Base-by-base conservation (phyloP, 2,113 vertebrate species). In the Tachysurus fulvidraco region DNA sequence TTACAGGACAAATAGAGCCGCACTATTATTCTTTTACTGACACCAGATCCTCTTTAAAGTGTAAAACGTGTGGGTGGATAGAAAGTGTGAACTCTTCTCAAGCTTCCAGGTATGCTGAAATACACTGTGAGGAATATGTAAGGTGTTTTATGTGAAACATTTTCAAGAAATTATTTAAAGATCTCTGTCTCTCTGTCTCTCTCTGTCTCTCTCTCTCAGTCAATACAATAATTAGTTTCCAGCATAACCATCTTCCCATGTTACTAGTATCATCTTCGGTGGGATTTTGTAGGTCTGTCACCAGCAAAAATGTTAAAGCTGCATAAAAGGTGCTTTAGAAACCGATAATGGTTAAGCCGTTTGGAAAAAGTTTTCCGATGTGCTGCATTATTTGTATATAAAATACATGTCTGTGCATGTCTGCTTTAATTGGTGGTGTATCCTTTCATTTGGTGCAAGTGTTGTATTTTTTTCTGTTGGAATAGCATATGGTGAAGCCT, bases 381-480 rank as follows among this genome's bases (percentile, higher is more conserved):
- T 80, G 30, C 55, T 41, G 55, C 78, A 23, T 23, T 59, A 59
- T 36, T 36, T 23, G 25, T 21, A 41, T 80, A 23, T 80, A 5
- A 57, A 80, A 60, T n/a, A n/a, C n/a, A n/a, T n/a, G n/a, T 25
- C 0, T 6, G 6, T 21, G 30, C 23, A 41, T 80, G 55, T 1
- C 50, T 59, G 10, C 55, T 30, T 41, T 60, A 41, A 80, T 59
- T 59, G 54, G 82, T 85, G 60, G 19, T 65, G 84, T 55, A 52
- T 67, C 36, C 25, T 62, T 86, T 57, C 59, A 64, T 83, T 83
- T 50, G 23, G 23, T 50, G 52, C 23, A 25, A 83, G 81, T 69
- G 62, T 52, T 55, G 73, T 30, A 73, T 81, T 73, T n/a, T 60
- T 73, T 71, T 30, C 78, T 73, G 64, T 73, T 41, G 64, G 65